Evolutionary conservation across 2,888 invertebrate genomes (phyloP).

Genomic region (Zeuzera pyrina): DNA sequence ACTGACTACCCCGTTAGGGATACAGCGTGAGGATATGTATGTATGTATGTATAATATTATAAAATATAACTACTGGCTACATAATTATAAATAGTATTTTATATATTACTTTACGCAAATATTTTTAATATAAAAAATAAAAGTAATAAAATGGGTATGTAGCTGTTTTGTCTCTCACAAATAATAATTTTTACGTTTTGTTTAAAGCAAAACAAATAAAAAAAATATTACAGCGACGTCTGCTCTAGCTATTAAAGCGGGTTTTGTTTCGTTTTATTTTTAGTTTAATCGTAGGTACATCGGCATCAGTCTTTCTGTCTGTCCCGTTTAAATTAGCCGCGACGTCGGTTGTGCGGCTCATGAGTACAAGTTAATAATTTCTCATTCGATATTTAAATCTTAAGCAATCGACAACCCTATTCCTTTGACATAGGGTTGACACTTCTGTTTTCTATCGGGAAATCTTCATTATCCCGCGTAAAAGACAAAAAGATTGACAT

Average conservation of each 20-base stretch:
- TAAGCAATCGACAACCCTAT: conserved; percentile 21
- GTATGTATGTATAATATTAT: no score
- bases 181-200: no score
- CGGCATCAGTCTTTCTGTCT: conserved; percentile 29
- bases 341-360: conserved; percentile 31
- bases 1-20: no score
- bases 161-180: no score
- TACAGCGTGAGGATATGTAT: no score
- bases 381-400: conserved; percentile 12
- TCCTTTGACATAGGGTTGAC: background rate
- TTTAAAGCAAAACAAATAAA: no score
- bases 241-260: conserved; percentile 39
- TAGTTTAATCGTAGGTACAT: conserved; percentile 29
- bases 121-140: no score
- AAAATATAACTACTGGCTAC: no score
- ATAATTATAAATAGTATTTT: no score
- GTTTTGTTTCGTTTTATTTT: conserved; percentile 43
- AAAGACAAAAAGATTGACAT: conserved; percentile 49
- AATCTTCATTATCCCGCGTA: conserved; percentile 9
- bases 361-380: conserved; percentile 10
- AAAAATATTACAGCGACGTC: conserved; percentile 35
- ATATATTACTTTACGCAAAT: no score
- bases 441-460: conserved; percentile 1
- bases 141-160: no score
- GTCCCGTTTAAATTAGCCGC: conserved; percentile 56